These are phyloP conservation scores for Eufriesea mexicana DNA, from an alignment of 1,140 invertebrate genomes.

Conservation along the genomic window DNA sequence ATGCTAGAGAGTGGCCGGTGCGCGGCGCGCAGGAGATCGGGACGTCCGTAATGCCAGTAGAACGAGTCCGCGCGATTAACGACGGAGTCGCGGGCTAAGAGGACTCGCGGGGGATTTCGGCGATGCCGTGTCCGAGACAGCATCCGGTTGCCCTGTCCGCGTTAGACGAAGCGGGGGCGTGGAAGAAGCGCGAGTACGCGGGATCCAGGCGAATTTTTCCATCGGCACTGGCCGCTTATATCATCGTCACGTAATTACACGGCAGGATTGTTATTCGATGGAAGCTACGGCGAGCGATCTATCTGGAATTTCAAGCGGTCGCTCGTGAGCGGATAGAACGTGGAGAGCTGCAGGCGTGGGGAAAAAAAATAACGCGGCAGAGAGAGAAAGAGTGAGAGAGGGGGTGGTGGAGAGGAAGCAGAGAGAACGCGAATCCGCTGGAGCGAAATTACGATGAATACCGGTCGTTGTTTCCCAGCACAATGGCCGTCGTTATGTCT, in stretches of 20 bases:
- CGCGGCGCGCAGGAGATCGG: background rate
- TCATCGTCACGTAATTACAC: conserved; percentile 15
- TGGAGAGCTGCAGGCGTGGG: too few species aligned
- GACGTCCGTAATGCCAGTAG: background rate
- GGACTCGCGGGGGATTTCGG: background rate
- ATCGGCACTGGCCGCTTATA: background rate
- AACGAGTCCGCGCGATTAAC: background rate
- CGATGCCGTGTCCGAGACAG: background rate
- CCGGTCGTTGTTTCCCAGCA: conserved; percentile 22
- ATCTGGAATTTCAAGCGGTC: conserved; percentile 28
- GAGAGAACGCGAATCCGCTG: background rate
- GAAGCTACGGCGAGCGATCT: background rate
- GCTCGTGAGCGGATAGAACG: background rate
- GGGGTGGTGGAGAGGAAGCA: background rate
- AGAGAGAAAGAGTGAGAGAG: background rate
- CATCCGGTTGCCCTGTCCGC: background rate
- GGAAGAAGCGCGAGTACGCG: background rate
- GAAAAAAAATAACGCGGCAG: too few species aligned
- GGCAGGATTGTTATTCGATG: conserved; percentile 9
- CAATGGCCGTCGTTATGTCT: conserved; percentile 32
- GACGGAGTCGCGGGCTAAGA: too few species aligned
- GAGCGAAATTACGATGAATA: conserved; percentile 27
- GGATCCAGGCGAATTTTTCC: background rate
- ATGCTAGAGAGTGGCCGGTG: background rate
- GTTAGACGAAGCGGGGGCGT: too few species aligned